phyloP scores from a whole-genome alignment of 2,113 vertebrate genomes.

The Neoarius graeffei region DNA sequence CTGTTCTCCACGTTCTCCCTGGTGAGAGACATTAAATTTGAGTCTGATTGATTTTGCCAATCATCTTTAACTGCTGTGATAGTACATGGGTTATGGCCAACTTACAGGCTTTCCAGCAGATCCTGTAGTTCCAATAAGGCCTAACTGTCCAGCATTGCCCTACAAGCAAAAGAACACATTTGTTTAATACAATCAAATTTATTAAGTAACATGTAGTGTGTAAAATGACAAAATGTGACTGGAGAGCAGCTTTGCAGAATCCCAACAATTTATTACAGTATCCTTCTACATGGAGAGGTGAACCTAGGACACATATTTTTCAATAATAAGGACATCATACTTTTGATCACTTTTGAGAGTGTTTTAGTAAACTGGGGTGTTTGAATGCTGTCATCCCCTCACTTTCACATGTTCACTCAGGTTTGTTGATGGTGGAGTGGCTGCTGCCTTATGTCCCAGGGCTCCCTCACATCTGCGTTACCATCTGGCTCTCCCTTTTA shows the following conservation, averaged over 20 bases:
- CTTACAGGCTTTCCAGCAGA: conserved; percentile 89
- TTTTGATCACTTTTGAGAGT: too few species aligned
- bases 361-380: too few species aligned
- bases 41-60: not conserved
- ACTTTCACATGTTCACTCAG: too few species aligned
- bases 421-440: too few species aligned
- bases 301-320: not conserved
- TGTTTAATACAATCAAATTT: not conserved
- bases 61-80: not conserved
- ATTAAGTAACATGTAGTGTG: not conserved
- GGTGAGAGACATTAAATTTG: conserved; percentile 39
- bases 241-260: not conserved
- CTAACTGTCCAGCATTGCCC: conserved; percentile 82
- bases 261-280: not conserved
- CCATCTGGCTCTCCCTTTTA: too few species aligned
- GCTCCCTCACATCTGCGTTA: too few species aligned
- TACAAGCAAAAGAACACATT: conserved; percentile 55
- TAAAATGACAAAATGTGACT: not conserved
- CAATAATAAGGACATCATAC: not conserved
- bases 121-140: conserved; percentile 85
- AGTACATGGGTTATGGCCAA: conserved; percentile 15
- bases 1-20: conserved; percentile 89
- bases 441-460: too few species aligned
- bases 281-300: not conserved
- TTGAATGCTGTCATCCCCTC: too few species aligned